Conservation (phyloP, 1,140 invertebrate genomes). For the Calosoma granatense region DNA sequence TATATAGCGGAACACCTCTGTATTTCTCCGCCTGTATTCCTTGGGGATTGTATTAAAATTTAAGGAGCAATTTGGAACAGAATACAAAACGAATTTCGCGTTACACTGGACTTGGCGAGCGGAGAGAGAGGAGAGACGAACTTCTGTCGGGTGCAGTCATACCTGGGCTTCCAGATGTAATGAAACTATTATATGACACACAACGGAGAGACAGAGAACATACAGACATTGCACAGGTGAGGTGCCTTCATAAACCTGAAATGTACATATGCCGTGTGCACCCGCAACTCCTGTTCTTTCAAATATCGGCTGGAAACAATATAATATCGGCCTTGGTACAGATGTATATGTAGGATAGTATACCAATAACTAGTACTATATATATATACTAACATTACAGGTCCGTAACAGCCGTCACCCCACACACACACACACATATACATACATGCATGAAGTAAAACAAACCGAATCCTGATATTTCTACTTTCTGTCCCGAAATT, state of each 20-base stretch:
- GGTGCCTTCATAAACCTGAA: too few species aligned
- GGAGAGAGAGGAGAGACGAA: constrained; percentile 3
- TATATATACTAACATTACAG: too few species aligned
- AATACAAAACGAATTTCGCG: constrained; percentile 5
- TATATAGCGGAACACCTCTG: constrained; percentile 2
- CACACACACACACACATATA: too few species aligned
- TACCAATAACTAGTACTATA: too few species aligned
- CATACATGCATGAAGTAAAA: too few species aligned
- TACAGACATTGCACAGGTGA: too few species aligned
- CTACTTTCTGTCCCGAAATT: not conserved
- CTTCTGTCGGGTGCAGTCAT: not conserved
- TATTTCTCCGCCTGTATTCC: not conserved
- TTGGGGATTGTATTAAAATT: constrained; percentile 9
- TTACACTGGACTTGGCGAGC: constrained; percentile 1
- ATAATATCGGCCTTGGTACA: not conserved
- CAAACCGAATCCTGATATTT: not conserved
- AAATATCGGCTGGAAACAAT: not conserved
- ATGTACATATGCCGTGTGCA: too few species aligned
- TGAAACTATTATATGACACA: constrained; percentile 1
- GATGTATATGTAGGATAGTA: not conserved
- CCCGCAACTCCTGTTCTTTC: too few species aligned
- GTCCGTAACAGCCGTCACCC: not conserved
- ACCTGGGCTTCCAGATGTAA: not conserved
- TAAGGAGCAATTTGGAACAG: constrained; percentile 8
- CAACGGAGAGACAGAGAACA: not conserved